Evolutionary conservation across 2,888 invertebrate genomes (phyloP), one percentile per base, ranked within the genome.

Genomic region (Operophtera brumata): DNA sequence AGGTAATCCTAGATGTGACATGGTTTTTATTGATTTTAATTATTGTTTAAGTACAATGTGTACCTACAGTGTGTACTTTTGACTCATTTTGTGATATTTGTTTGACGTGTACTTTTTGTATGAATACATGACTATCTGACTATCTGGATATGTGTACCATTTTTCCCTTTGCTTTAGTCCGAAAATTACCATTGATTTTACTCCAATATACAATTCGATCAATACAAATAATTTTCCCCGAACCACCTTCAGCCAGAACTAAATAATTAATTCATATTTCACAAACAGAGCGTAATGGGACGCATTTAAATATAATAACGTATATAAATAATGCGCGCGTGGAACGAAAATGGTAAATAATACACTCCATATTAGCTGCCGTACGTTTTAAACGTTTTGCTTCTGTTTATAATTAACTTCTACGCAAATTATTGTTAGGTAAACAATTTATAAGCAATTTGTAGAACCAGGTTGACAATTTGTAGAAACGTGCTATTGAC

Each of bases 221-320:
- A 36, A 36, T 7, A 36, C 36, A 12, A 13, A 36, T 2, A 36
- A n/a, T 5, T 4, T 20, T 20, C 20, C 6, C 13, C 36, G 12
- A 36, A 36, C 6, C 12, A 12, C 26, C 8, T 30, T n/a, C 13
- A 5, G 14, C 30, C n/a, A 39, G n/a, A 28, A 47, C 47, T 36
- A 43, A 46, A 42, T 59, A 46, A 55, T 40, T 42, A 42, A 49
- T 47, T 55, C 46, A 46, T 51, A 54, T 44, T 47, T 52, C 25
- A 47, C 46, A 52, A 54, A 47, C 46, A 43, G 25, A 6, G 35
- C 10, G 9, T n/a, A 51, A 30, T 37, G 47, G 30, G 53, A 14
- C 55, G 20, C 34, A 43, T n/a, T 35, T 14, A 26, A 35, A 42
- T 42, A 42, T 45, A n/a, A 48, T 39, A 42, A 37, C 13, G 30